These are phyloP conservation scores for Stigmatopora nigra DNA, from an alignment of 2,113 vertebrate genomes.

Conservation along the genomic window DNA sequence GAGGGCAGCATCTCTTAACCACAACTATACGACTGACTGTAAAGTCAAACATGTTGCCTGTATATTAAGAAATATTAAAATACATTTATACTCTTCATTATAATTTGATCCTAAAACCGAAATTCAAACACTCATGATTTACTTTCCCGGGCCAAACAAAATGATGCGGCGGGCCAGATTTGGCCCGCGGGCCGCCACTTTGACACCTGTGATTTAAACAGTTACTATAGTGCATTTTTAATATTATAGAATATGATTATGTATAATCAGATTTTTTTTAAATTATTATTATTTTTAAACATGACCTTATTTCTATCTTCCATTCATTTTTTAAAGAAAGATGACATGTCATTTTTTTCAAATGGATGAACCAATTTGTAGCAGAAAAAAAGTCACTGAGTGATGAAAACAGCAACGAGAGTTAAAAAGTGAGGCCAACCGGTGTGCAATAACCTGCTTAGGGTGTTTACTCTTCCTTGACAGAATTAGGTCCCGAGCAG, in stretches of 20 bases:
- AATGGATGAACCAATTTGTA: not conserved
- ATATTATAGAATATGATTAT: too few species aligned
- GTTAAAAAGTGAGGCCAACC: conserved; percentile 11
- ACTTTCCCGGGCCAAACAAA: too few species aligned
- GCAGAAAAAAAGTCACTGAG: not conserved
- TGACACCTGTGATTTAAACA: too few species aligned
- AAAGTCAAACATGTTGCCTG: not conserved
- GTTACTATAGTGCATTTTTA: not conserved
- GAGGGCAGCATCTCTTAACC: conserved; percentile 50
- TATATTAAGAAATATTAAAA: too few species aligned
- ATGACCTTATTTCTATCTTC: not conserved
- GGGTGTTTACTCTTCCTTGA: conserved; percentile 46
- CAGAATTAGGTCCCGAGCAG: conserved; percentile 68
- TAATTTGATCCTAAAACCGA: too few species aligned
- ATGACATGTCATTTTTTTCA: not conserved
- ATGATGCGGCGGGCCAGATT: too few species aligned
- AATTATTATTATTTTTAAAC: too few species aligned
- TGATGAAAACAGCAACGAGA: not conserved
- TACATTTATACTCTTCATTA: too few species aligned
- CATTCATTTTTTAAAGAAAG: not conserved
- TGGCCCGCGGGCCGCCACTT: too few species aligned
- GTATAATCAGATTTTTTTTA: too few species aligned
- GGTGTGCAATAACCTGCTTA: conserved; percentile 29
- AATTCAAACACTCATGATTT: too few species aligned
- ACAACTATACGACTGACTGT: not conserved